Evolutionary conservation across 2,888 invertebrate genomes (phyloP).

Genomic region (Tetragnatha montana): DNA sequence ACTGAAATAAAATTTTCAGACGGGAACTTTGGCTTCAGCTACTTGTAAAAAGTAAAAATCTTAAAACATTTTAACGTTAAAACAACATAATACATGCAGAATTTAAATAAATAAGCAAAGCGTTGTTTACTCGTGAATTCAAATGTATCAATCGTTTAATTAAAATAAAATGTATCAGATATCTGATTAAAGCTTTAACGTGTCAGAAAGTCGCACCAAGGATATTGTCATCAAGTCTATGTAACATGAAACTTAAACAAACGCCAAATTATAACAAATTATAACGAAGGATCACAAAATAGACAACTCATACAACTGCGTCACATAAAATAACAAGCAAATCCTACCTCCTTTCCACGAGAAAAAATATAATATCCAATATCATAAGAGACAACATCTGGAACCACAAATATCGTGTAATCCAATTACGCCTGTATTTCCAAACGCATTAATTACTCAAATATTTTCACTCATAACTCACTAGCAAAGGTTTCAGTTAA

Average conservation of each 20-base stretch:
- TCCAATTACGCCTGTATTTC: conserved; percentile 42
- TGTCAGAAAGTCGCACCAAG: too few relatives aligned
- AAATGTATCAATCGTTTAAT: too few relatives aligned
- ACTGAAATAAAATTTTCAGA: too few relatives aligned
- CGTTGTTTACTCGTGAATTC: too few relatives aligned
- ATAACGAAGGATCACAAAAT: conserved; percentile 10
- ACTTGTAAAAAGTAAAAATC: too few relatives aligned
- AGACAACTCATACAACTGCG: neutral
- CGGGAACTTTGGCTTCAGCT: too few relatives aligned
- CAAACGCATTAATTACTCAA: conserved; percentile 33
- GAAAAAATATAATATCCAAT: conserved; percentile 42
- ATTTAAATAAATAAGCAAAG: too few relatives aligned
- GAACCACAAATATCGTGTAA: conserved; percentile 37
- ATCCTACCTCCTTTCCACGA: conserved; percentile 47
- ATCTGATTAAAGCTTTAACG: too few relatives aligned
- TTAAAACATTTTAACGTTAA: too few relatives aligned
- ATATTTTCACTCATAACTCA: conserved; percentile 25
- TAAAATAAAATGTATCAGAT: too few relatives aligned
- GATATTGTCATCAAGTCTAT: neutral
- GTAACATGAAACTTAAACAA: neutral
- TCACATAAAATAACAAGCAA: conserved; percentile 15
- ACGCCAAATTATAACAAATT: neutral
- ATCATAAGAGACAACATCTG: conserved; percentile 23
- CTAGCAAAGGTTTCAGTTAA: conserved; percentile 39
- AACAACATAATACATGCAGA: too few relatives aligned